Percentiles rank a stretch among this genome's conserved stretches.
Evolutionary conservation across 2,888 invertebrate genomes (phyloP).

Genomic region (Thalpophila matura): DNA sequence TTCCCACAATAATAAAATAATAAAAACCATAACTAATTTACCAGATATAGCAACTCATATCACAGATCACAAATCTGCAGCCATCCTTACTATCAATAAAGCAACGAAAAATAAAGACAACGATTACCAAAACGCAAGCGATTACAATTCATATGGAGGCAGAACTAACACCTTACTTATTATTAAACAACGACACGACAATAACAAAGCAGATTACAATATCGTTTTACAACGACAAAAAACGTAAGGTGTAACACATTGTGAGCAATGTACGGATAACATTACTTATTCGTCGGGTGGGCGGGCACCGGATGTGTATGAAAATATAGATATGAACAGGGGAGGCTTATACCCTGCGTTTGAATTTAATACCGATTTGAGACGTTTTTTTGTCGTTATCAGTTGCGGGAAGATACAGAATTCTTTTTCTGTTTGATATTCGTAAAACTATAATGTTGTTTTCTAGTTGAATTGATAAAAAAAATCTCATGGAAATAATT

Average conservation of each 20-base stretch:
- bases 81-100: not conserved
- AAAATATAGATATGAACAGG: conserved; percentile 62
- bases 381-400: not conserved
- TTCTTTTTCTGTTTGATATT: not conserved
- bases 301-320: conserved; percentile 68
- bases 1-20: conserved; percentile 34
- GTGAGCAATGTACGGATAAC: conserved; percentile 55
- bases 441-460: no score
- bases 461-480: no score
- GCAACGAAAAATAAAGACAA: not conserved
- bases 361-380: conserved; percentile 15
- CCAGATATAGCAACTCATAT: not conserved
- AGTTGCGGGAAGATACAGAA: not conserved
- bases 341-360: conserved; percentile 41
- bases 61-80: not conserved
- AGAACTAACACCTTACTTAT: conserved; percentile 29
- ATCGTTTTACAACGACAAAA: conserved; percentile 62
- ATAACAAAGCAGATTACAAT: conserved; percentile 48
- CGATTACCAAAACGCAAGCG: not conserved
- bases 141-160: conserved; percentile 2
- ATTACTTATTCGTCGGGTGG: conserved; percentile 64
- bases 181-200: conserved; percentile 28
- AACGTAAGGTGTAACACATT: conserved; percentile 60
- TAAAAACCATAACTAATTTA: not conserved
- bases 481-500: not conserved